Conservation (phyloP, 2,113 vertebrate genomes). For the Uropsilus gracilis region DNA sequence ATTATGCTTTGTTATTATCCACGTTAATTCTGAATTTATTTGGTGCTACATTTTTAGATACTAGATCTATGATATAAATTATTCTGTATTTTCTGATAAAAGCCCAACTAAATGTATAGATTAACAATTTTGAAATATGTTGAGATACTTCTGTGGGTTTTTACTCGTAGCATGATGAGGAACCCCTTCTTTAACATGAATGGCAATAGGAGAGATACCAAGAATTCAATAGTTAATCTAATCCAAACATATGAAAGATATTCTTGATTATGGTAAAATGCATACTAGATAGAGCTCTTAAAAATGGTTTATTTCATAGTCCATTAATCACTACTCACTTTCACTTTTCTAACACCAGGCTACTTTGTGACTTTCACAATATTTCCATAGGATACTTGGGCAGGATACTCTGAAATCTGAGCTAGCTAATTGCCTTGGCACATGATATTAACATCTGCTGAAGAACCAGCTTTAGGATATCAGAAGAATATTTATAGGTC, state of each 20-base stretch:
- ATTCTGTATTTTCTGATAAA: conserved; percentile 9
- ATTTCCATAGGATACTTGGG: conserved; percentile 36
- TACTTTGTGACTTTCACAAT: conserved; percentile 58
- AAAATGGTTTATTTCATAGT: not conserved
- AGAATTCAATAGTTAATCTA: not conserved
- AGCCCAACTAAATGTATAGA: not conserved
- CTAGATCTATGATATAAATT: not conserved
- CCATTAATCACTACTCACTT: not conserved
- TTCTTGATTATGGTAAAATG: not conserved
- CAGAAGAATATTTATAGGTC: conserved; percentile 57
- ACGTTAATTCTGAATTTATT: not conserved
- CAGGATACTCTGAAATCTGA: conserved; percentile 58
- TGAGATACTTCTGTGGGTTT: not conserved
- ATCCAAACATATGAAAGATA: not conserved
- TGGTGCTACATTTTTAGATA: not conserved
- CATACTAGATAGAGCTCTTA: not conserved
- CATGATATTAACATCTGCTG: conserved; percentile 60
- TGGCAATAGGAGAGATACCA: not conserved
- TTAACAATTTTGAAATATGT: not conserved
- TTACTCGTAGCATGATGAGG: not conserved
- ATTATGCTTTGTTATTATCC: not conserved
- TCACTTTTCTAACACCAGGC: conserved; percentile 7
- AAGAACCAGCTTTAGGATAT: conserved; percentile 50
- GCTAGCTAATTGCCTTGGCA: conserved; percentile 51
- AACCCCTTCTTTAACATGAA: not conserved